Evolutionary conservation across 2,797 vertebrate genomes (phyloP).

Genomic region (Enteromius thamalakanensis): DNA sequence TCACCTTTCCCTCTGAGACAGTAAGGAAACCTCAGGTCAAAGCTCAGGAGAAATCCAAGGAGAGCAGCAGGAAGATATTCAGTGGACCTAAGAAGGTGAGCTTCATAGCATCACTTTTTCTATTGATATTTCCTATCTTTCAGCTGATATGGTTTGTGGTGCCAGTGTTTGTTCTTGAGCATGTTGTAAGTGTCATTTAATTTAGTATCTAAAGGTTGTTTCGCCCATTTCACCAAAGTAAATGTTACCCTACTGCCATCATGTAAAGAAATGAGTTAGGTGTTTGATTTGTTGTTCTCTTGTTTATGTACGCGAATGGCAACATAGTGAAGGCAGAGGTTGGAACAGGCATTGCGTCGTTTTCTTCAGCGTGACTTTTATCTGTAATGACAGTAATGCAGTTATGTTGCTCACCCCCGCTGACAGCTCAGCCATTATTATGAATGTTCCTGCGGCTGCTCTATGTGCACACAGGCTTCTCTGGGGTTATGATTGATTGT

Average conservation of each 20-base stretch:
- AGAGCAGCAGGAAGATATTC: slow-evolving; percentile 94
- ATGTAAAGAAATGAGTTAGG: not conserved
- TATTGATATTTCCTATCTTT: not conserved
- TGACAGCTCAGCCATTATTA: slow-evolving; percentile 34
- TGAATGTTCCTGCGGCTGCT: not conserved
- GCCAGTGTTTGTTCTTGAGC: not conserved
- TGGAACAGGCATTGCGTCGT: not conserved
- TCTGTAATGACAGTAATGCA: slow-evolving; percentile 39
- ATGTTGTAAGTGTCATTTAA: not conserved
- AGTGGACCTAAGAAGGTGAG: slow-evolving; percentile 94
- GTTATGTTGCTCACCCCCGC: slow-evolving; percentile 14
- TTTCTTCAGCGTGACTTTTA: slow-evolving; percentile 7
- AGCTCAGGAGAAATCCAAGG: slow-evolving; percentile 88
- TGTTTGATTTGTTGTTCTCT: slow-evolving; percentile 13
- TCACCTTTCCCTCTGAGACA: slow-evolving; percentile 77
- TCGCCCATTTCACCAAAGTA: not conserved
- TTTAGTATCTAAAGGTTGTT: not conserved
- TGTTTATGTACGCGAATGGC: not conserved
- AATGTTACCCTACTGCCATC: not conserved
- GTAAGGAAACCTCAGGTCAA: slow-evolving; percentile 83
- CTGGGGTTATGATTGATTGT: slow-evolving; percentile 5
- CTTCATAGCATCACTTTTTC: not conserved
- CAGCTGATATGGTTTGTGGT: not conserved
- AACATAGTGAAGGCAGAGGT: not conserved
- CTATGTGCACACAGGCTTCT: not conserved